Conservation (phyloP, 1,140 invertebrate genomes). For the Drosophila ironensis region DNA sequence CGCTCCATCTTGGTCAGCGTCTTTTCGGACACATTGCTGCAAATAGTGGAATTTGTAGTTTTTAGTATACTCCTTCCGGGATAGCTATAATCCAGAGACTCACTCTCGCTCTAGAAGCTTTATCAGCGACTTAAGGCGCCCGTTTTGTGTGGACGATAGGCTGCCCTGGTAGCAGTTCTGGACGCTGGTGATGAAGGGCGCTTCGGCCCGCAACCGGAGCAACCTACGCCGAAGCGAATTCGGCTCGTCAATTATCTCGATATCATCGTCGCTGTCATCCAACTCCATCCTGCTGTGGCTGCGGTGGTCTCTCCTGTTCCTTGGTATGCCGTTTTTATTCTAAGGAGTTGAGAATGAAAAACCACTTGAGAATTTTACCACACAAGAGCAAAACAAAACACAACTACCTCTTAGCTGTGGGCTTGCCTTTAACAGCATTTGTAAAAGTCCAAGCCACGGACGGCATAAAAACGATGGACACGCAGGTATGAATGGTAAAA, state of each 20-base stretch:
- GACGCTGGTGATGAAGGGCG: conserved; percentile 41
- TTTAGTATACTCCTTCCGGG: too few relatives aligned
- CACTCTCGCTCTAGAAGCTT: conserved; percentile 40
- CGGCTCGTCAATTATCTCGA: not conserved
- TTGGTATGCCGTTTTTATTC: too few relatives aligned
- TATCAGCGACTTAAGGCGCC: conserved; percentile 19
- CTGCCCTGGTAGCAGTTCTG: not conserved
- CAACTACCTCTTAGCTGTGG: too few relatives aligned
- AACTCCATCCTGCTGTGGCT: conserved; percentile 9
- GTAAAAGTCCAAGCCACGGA: too few relatives aligned
- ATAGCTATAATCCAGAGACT: too few relatives aligned
- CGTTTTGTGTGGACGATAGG: conserved; percentile 18
- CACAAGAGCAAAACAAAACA: too few relatives aligned
- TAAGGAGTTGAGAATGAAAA: too few relatives aligned
- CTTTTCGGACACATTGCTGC: not conserved
- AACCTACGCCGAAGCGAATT: conserved; percentile 7
- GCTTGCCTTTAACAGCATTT: too few relatives aligned
- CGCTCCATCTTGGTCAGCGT: conserved; percentile 37
- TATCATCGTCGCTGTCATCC: not conserved
- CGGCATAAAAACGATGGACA: too few relatives aligned
- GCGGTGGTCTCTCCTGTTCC: too few relatives aligned
- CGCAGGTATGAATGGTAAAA: too few relatives aligned
- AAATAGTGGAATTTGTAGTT: not conserved
- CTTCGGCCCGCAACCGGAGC: conserved; percentile 8
- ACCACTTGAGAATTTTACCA: too few relatives aligned